Base-by-base conservation (phyloP, 1,140 invertebrate species). In the Zelostemma sp. region DNA sequence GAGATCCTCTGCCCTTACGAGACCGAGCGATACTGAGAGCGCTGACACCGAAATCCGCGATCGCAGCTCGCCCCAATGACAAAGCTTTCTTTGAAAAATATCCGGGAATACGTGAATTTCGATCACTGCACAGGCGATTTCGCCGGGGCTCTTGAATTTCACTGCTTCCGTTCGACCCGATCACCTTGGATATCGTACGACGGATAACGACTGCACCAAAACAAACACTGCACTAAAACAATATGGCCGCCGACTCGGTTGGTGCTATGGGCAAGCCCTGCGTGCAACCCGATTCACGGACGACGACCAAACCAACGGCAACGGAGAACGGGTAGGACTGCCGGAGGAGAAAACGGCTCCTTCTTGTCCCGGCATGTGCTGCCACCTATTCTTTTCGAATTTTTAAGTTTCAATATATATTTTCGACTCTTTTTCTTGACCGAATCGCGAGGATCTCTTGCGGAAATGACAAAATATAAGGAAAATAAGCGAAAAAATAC, bases 151-250 rank as follows among this genome's bases (percentile, higher is more conserved):
- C 14, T 6, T 18, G 2, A 14, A 6, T 11, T 12, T 48, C 18
- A 11, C 35, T 0, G 6, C 3, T 12, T 17, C 45, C 48, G 33
- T 33, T 56, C 28, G 41, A 17, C 17, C 28, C 53, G 65, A 68
- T 71, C 53, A 65, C 56, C 8, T 21, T 16, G 56, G 59, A 74
- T 74, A 71, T 51, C 14, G 21, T 46, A 18, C 5, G 33, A 46
- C 43, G 19, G 16, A 38, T 19, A 33, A 21, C 61, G 51, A 58
- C 51, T 58, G 45, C 78, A 78, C 78, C 75, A 80, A 80, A 80
- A 80, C 79, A 80, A 80, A 80, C 74, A 80, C 75, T 76, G 54
- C 69, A 66, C 56, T 71, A 19, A 73, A 72, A n/a, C 77, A 80
- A 79, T 79, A 80, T 80, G 79, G 79, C 79, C 68, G 78, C 62